These are phyloP conservation scores for Ichneumon xanthorius DNA, from an alignment of 2,888 invertebrate genomes.

Conservation along the genomic window DNA sequence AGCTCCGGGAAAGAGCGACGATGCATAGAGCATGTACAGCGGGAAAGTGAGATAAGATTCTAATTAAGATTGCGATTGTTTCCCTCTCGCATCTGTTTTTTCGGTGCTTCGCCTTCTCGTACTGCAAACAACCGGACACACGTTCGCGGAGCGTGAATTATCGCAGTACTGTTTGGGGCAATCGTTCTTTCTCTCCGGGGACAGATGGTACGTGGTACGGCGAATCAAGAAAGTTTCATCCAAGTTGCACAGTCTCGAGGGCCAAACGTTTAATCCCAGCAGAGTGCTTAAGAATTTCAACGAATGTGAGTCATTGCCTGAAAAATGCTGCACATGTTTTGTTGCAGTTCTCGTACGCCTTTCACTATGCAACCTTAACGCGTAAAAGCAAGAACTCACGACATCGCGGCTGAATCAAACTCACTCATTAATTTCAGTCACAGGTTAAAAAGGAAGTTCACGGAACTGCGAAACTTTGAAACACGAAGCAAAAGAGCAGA, in stretches of 20 bases:
- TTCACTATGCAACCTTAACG: background rate
- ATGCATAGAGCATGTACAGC: slow-evolving; percentile 49
- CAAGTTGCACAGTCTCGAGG: background rate
- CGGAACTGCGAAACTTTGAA: too few relatives aligned
- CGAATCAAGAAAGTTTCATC: background rate
- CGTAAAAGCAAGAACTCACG: background rate
- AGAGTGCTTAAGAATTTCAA: background rate
- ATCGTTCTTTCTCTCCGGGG: slow-evolving; percentile 11
- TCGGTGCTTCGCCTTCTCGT: slow-evolving; percentile 35
- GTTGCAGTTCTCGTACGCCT: background rate
- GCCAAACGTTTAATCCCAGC: background rate
- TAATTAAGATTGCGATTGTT: slow-evolving; percentile 70
- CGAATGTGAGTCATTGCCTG: background rate
- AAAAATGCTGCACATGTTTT: background rate
- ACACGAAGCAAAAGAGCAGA: too few relatives aligned
- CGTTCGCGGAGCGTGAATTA: slow-evolving; percentile 28
- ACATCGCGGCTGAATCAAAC: background rate
- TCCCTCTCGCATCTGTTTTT: slow-evolving; percentile 63
- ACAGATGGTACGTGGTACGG: slow-evolving; percentile 16
- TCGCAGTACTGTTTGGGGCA: slow-evolving; percentile 20
- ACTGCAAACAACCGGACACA: slow-evolving; percentile 19
- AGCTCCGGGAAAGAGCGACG: slow-evolving; percentile 37
- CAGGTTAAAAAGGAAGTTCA: too few relatives aligned
- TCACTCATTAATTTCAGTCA: background rate
- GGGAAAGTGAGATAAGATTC: slow-evolving; percentile 66